Conservation (phyloP, 1,140 invertebrate genomes). For the Apis mellifera region DNA sequence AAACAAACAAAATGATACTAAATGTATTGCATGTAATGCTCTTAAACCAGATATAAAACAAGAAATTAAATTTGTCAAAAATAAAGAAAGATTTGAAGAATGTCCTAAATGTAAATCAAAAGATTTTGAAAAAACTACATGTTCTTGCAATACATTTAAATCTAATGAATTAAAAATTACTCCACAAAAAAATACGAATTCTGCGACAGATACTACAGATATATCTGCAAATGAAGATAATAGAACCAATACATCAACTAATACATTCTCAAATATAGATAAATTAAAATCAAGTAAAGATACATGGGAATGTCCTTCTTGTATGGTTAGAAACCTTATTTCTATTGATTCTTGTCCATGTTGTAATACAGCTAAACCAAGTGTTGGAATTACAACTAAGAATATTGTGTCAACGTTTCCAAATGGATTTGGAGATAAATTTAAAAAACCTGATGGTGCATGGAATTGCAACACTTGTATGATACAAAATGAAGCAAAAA, state of each 20-base stretch:
- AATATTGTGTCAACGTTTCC: slow-evolving; percentile 6
- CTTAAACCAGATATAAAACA: slow-evolving; percentile 78
- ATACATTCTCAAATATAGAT: slow-evolving; percentile 31
- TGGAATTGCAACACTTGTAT: slow-evolving; percentile 86
- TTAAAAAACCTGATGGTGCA: slow-evolving; percentile 79
- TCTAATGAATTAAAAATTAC: slow-evolving; percentile 72
- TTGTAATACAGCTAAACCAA: slow-evolving; percentile 85
- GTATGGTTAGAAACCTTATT: slow-evolving; percentile 83
- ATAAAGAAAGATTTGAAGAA: slow-evolving; percentile 82
- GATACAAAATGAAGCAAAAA: slow-evolving; percentile 82
- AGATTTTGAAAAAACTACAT: slow-evolving; percentile 83
- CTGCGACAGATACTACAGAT: neutral
- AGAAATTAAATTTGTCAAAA: slow-evolving; percentile 69
- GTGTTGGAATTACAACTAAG: slow-evolving; percentile 43
- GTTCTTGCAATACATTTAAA: slow-evolving; percentile 85
- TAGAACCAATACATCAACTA: neutral
- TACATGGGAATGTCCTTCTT: slow-evolving; percentile 84
- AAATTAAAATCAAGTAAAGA: slow-evolving; percentile 76
- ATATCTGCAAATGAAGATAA: neutral
- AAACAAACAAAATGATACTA: slow-evolving; percentile 83
- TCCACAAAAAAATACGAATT: slow-evolving; percentile 27
- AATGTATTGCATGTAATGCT: slow-evolving; percentile 85
- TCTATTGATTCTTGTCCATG: slow-evolving; percentile 84
- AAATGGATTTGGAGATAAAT: slow-evolving; percentile 78
- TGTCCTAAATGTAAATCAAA: slow-evolving; percentile 86